Evolutionary conservation across 53 echinoderm and acorn worm species (phyloP).

Genomic region (Paracentrotus lividus): DNA sequence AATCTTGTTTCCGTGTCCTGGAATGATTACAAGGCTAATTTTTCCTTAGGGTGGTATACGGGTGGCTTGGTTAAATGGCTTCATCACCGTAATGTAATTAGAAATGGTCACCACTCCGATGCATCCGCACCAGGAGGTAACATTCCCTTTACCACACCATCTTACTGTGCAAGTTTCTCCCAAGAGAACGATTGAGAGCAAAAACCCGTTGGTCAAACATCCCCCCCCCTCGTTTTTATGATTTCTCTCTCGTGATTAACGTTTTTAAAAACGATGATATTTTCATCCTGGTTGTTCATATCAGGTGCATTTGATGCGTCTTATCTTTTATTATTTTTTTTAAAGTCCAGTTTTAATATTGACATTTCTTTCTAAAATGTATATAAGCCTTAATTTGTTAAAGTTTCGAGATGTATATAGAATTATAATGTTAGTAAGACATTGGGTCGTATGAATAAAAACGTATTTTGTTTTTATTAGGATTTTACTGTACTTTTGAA

Average conservation of each 20-base stretch:
- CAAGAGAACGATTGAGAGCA: neutral
- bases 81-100: constrained; percentile 4
- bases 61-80: neutral
- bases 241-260: neutral
- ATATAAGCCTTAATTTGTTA: no score
- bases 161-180: neutral
- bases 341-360: no score
- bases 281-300: no score
- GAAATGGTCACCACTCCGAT: neutral
- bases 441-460: no score
- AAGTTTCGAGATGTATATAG: no score
- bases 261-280: neutral
- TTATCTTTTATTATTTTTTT: no score
- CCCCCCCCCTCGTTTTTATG: neutral
- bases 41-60: neutral
- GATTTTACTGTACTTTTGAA: no score
- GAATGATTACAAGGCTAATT: no score
- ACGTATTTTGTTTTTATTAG: no score
- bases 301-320: no score
- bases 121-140: neutral
- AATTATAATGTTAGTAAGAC: no score
- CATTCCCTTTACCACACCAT: neutral
- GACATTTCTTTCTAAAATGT: no score
- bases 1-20: neutral
- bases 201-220: neutral